A percentile compares a stretch with the other conserved stretches of the same genome.
Conservation (phyloP, 1,140 invertebrate species). For the Semibalanus balanoides region DNA sequence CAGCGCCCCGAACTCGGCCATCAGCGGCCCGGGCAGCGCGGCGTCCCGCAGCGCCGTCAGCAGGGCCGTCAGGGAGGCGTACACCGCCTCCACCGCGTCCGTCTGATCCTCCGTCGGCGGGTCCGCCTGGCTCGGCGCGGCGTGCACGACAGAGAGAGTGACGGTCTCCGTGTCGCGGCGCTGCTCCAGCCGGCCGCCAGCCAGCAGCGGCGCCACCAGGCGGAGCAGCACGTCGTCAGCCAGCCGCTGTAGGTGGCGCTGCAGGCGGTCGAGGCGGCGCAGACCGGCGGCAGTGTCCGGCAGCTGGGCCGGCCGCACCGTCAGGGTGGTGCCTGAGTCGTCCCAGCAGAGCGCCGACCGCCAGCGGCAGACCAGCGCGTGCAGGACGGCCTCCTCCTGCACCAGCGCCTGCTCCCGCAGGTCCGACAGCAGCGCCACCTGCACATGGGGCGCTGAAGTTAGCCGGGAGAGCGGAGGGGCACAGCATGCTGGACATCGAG, state of each 20-base stretch:
- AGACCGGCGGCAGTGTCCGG: neutral
- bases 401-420: neutral
- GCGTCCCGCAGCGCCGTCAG: neutral
- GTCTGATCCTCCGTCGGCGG: too few species aligned
- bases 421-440: neutral
- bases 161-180: neutral
- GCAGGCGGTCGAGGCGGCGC: neutral
- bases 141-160: neutral
- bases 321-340: neutral
- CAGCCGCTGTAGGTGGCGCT: neutral
- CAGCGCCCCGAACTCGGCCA: neutral
- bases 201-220: neutral
- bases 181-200: neutral
- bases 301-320: neutral
- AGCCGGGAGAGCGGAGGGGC: too few species aligned
- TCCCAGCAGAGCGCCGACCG: neutral
- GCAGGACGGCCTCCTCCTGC: neutral
- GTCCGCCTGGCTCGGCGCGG: neutral
- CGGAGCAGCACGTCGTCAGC: neutral
- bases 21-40: neutral
- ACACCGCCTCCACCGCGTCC: neutral
- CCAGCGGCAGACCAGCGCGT: neutral
- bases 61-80: neutral
- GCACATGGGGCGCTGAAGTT: too few species aligned
- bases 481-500: too few species aligned